These are phyloP conservation scores for Solea solea DNA, from an alignment of 2,113 vertebrate genomes.

Conservation along the genomic window DNA sequence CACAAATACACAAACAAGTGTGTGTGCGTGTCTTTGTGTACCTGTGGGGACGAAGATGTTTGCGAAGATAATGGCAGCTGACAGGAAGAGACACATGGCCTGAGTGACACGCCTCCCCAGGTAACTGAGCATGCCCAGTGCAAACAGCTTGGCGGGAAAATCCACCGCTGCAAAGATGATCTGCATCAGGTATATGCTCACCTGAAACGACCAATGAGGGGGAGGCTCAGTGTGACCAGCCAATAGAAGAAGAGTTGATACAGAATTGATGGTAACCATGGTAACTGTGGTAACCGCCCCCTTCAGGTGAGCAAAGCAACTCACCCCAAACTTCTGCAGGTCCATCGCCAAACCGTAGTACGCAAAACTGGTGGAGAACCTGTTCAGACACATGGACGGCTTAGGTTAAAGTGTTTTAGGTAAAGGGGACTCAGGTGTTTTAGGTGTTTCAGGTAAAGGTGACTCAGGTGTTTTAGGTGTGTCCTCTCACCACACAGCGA, in stretches of 20 bases:
- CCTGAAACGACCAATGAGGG: constrained; percentile 53
- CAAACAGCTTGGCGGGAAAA: constrained; percentile 87
- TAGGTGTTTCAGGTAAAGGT: neutral
- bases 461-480: neutral
- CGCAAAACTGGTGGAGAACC: constrained; percentile 91
- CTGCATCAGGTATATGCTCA: constrained; percentile 92
- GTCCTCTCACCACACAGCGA: constrained; percentile 77
- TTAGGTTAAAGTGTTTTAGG: too few species aligned
- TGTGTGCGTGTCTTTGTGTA: constrained; percentile 38
- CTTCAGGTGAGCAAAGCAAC: neutral
- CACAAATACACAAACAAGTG: neutral
- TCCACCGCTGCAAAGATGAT: constrained; percentile 90
- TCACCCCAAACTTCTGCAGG: constrained; percentile 90
- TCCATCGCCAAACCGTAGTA: constrained; percentile 95
- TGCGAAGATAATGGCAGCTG: constrained; percentile 80
- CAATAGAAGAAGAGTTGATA: constrained; percentile 2
- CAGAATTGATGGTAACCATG: neutral
- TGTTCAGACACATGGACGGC: constrained; percentile 9
- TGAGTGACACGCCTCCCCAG: constrained; percentile 86
- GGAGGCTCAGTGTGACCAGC: neutral
- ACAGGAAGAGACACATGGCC: constrained; percentile 74
- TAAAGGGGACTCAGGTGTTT: too few species aligned
- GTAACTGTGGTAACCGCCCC: neutral
- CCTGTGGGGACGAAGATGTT: constrained; percentile 89
- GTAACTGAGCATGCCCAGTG: constrained; percentile 82